Evolutionary conservation across 1,140 invertebrate genomes (phyloP).

Genomic region (Hetaerina americana): DNA sequence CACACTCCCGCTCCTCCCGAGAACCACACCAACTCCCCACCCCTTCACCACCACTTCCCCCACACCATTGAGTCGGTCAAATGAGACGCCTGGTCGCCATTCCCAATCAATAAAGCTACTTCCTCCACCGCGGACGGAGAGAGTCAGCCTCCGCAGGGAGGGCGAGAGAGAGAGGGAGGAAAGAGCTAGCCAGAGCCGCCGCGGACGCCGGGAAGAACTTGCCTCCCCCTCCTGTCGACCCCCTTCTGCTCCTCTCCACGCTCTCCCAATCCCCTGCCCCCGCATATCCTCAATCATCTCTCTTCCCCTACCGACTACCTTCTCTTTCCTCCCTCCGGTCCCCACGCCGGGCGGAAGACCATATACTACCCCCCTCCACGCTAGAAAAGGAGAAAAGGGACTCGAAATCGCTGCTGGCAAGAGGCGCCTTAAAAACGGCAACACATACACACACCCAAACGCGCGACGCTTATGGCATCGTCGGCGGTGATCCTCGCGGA

Average conservation of each 20-base stretch:
- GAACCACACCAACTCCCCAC: too few species aligned
- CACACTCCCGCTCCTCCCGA: neutral
- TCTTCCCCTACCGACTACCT: neutral
- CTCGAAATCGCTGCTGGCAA: neutral
- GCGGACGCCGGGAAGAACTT: neutral
- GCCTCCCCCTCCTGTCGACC: neutral
- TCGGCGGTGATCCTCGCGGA: too few species aligned
- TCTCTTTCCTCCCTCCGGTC: too few species aligned
- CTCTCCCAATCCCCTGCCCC: neutral
- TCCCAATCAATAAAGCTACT: neutral
- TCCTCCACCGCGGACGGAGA: neutral
- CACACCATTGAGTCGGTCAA: neutral
- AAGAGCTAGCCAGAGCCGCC: neutral
- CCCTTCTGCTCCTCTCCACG: neutral
- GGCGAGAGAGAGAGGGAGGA: too few species aligned
- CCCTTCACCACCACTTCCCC: neutral
- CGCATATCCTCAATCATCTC: neutral
- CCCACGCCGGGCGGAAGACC: too few species aligned
- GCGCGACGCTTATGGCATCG: neutral
- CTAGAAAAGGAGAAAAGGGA: too few species aligned
- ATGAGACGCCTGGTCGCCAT: neutral
- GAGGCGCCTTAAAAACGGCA: neutral
- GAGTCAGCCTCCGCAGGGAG: neutral
- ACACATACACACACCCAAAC: neutral
- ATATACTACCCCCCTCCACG: too few species aligned